A percentile compares a stretch with the other conserved stretches of the same genome.
phyloP scores from a whole-genome alignment of 2,797 vertebrate species.

The Yasuhikotakia modesta region DNA sequence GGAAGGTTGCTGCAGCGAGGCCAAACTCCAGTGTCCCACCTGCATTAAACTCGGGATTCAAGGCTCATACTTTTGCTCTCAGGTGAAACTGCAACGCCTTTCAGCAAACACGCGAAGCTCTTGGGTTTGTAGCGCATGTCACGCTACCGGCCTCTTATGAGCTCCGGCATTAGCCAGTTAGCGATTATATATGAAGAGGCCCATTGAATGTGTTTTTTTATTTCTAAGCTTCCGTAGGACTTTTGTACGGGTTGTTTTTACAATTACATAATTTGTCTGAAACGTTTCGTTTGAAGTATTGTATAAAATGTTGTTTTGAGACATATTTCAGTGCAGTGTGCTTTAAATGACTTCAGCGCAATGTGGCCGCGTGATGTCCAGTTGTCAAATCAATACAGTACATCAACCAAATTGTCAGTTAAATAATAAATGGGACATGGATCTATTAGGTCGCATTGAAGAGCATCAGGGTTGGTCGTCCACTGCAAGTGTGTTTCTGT shows the following conservation, averaged over 20 bases:
- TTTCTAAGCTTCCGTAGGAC: neutral
- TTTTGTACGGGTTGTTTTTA: neutral
- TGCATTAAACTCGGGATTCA: constrained; percentile 97
- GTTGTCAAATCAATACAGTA: constrained; percentile 1
- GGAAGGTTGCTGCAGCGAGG: constrained; percentile 88
- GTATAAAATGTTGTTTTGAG: neutral
- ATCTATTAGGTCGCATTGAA: neutral
- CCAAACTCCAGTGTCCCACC: constrained; percentile 97
- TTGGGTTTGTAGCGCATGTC: constrained; percentile 21
- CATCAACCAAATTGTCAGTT: neutral
- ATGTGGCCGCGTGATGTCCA: constrained; percentile 20
- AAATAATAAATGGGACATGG: neutral
- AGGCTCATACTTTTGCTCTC: constrained; percentile 97
- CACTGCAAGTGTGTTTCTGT: neutral
- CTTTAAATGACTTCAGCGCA: constrained; percentile 34
- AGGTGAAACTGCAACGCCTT: constrained; percentile 75
- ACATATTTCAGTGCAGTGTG: neutral
- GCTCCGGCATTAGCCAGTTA: constrained; percentile 32
- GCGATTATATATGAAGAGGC: constrained; percentile 29
- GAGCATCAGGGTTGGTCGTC: neutral
- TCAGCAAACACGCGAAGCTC: neutral
- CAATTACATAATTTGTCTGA: neutral
- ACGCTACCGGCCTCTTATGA: constrained; percentile 38
- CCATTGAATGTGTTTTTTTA: neutral
- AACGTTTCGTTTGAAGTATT: neutral